A percentile compares a stretch with the other conserved stretches of the same genome.
Evolutionary conservation across 2,797 vertebrate species (phyloP).

Genomic region (Aselliscus stoliczkanus): DNA sequence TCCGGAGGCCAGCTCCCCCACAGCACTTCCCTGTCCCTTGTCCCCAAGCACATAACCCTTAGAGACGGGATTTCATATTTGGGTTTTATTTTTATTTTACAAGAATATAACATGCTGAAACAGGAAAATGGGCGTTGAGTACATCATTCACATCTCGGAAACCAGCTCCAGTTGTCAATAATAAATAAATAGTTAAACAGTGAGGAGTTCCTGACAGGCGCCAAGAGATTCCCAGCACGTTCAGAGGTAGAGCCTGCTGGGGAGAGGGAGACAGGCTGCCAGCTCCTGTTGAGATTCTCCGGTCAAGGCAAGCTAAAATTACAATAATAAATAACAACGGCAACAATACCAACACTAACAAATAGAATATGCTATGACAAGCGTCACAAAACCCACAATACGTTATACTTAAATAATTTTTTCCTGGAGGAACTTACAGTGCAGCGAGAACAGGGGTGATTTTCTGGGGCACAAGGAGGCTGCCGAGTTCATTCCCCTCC

Average conservation of each 20-base stretch:
- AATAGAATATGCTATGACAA: background rate
- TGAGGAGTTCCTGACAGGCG: slow-evolving; percentile 41
- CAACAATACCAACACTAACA: background rate
- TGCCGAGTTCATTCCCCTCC: background rate
- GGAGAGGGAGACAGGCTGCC: background rate
- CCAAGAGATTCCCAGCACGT: background rate
- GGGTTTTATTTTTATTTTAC: slow-evolving; percentile 72
- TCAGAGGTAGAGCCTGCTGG: slow-evolving; percentile 61
- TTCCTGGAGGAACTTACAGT: slow-evolving; percentile 37
- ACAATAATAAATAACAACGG: slow-evolving; percentile 60
- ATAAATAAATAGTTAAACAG: slow-evolving; percentile 78
- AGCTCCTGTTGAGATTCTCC: background rate
- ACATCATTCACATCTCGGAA: slow-evolving; percentile 39
- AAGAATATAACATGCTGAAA: slow-evolving; percentile 41
- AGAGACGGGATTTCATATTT: background rate
- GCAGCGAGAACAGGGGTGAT: slow-evolving; percentile 13
- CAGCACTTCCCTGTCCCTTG: background rate
- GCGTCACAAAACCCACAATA: background rate
- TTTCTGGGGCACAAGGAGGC: background rate
- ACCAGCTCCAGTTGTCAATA: slow-evolving; percentile 76
- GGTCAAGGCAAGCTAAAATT: background rate
- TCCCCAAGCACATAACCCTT: background rate
- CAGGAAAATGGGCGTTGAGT: slow-evolving; percentile 26
- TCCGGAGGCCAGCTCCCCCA: background rate
- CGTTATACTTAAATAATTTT: slow-evolving; percentile 26